Evolutionary conservation across 1,140 invertebrate genomes (phyloP).

Genomic region (Andrena cerasifolii): DNA sequence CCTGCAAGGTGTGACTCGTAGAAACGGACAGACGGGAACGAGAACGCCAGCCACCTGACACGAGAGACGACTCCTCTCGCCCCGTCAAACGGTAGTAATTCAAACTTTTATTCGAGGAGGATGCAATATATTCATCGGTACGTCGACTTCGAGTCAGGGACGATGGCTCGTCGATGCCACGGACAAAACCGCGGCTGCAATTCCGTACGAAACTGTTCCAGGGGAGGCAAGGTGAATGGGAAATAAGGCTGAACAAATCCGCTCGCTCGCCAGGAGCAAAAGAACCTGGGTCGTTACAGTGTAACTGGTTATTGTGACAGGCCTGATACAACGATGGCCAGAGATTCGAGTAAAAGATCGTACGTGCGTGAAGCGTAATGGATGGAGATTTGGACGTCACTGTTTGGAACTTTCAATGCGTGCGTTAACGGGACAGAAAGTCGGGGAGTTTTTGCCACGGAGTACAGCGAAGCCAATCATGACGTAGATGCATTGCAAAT

Average conservation of each 20-base stretch:
- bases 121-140: constrained; percentile 72
- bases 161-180: constrained; percentile 47
- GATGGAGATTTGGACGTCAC: too few relatives aligned
- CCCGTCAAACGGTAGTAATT: constrained; percentile 77
- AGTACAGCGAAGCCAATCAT: neutral
- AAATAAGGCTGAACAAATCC: neutral
- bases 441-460: neutral
- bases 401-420: neutral
- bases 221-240: neutral
- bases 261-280: neutral
- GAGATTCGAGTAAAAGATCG: neutral
- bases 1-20: constrained; percentile 81
- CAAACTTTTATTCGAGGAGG: constrained; percentile 76
- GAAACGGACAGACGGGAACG: constrained; percentile 72
- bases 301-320: neutral
- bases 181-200: constrained; percentile 35
- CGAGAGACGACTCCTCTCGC: constrained; percentile 70
- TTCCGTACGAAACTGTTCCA: constrained; percentile 43
- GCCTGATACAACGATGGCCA: neutral
- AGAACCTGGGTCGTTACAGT: neutral
- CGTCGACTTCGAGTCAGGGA: constrained; percentile 53
- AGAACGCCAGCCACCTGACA: constrained; percentile 79
- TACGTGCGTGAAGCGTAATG: neutral
- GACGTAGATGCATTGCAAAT: too few relatives aligned
- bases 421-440: neutral